phyloP scores from a whole-genome alignment of 2,113 vertebrate species.

The Pachypanchax playfairii region DNA sequence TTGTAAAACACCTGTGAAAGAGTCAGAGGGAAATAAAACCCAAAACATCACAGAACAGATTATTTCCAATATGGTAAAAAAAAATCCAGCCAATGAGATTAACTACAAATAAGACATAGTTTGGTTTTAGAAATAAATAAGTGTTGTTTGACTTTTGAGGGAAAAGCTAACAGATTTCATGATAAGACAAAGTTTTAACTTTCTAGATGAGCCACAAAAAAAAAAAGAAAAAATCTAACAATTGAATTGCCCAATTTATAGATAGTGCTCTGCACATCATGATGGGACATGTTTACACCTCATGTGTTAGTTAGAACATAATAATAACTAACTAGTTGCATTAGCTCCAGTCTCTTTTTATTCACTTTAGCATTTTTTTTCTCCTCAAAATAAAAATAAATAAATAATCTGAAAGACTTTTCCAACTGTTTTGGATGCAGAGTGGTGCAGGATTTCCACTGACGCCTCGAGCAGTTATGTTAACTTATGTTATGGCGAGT shows the following conservation, averaged over 20 bases:
- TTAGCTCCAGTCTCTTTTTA: not conserved
- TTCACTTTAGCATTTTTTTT: not conserved
- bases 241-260: not conserved
- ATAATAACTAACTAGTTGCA: not conserved
- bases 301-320: not conserved
- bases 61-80: not conserved
- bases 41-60: not conserved
- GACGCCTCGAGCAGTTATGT: not conserved
- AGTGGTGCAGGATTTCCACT: not conserved
- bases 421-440: not conserved
- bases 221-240: too few species aligned
- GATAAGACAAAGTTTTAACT: not conserved
- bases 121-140: too few species aligned
- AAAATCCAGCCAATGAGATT: not conserved
- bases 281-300: not conserved
- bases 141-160: too few species aligned
- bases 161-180: too few species aligned
- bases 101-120: not conserved
- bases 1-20: constrained; percentile 1
- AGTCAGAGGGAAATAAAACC: not conserved
- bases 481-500: not conserved
- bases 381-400: too few species aligned
- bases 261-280: not conserved
- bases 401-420: not conserved
- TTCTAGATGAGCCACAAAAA: too few species aligned